These are phyloP conservation scores for Pristionchus maxplancki DNA, from an alignment of 2,888 invertebrate genomes.

Conservation along the genomic window DNA sequence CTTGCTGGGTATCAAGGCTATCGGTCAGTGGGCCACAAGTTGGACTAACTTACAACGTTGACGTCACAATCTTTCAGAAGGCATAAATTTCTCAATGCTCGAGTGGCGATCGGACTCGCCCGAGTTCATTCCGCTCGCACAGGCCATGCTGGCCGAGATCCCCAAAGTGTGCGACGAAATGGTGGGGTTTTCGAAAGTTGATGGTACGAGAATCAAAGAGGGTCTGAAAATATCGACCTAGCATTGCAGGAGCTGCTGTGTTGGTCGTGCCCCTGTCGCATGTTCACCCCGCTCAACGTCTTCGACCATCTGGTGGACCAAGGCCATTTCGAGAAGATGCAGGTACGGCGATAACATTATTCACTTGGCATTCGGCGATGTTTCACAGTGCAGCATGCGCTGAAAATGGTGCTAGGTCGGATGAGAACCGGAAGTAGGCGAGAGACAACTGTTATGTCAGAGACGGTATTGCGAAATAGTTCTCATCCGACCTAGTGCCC, in stretches of 20 bases:
- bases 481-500: too few relatives aligned
- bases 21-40: neutral
- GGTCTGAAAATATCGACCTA: too few relatives aligned
- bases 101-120: neutral
- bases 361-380: too few relatives aligned
- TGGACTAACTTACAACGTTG: too few relatives aligned
- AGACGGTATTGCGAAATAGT: too few relatives aligned
- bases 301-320: neutral
- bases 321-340: neutral
- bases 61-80: neutral
- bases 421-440: too few relatives aligned
- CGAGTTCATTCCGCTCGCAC: neutral
- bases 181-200: neutral
- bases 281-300: neutral
- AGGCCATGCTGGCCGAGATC: neutral
- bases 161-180: neutral
- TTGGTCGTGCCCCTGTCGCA: neutral
- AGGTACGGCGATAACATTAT: neutral
- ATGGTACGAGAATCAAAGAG: too few relatives aligned
- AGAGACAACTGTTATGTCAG: too few relatives aligned
- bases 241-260: neutral
- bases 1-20: neutral
- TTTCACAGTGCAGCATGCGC: too few relatives aligned
- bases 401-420: too few relatives aligned
- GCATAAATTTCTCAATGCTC: neutral